A percentile compares a stretch with the other conserved stretches of the same genome.
Conservation (phyloP, 2,113 vertebrate genomes). For the Onychorhynchus coronatus region DNA sequence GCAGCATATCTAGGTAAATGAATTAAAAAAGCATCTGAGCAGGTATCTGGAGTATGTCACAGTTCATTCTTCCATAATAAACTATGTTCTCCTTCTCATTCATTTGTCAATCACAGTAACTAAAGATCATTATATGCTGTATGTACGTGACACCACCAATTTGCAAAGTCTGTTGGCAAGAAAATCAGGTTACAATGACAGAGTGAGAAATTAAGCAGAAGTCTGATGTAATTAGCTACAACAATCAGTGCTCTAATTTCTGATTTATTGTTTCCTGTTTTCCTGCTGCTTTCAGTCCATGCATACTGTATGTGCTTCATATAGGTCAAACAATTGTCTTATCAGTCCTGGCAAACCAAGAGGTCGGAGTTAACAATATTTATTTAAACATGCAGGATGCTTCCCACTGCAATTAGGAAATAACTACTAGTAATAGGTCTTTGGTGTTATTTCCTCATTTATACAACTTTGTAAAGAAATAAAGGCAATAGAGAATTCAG, state of each 20-base stretch:
- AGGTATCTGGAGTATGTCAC: constrained; percentile 89
- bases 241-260: constrained; percentile 90
- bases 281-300: constrained; percentile 79
- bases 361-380: constrained; percentile 89
- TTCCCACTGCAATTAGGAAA: constrained; percentile 88
- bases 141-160: constrained; percentile 83
- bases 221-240: constrained; percentile 90
- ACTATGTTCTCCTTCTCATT: constrained; percentile 76
- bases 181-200: constrained; percentile 88
- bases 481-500: constrained; percentile 7
- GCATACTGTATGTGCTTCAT: constrained; percentile 82
- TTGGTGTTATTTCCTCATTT: constrained; percentile 76
- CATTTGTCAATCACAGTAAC: constrained; percentile 80
- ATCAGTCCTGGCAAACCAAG: constrained; percentile 77
- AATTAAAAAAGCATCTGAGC: constrained; percentile 82
- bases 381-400: constrained; percentile 89
- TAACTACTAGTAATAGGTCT: constrained; percentile 80
- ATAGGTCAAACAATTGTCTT: constrained; percentile 83
- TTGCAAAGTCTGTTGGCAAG: constrained; percentile 84
- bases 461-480: constrained; percentile 50
- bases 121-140: constrained; percentile 81
- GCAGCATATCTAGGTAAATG: constrained; percentile 78
- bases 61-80: constrained; percentile 77
- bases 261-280: constrained; percentile 96
- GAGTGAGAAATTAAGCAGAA: constrained; percentile 87